Percentiles rank a stretch among this genome's conserved stretches.
Conservation (phyloP, 2,888 invertebrate species). For the Margaritifera margaritifera region DNA sequence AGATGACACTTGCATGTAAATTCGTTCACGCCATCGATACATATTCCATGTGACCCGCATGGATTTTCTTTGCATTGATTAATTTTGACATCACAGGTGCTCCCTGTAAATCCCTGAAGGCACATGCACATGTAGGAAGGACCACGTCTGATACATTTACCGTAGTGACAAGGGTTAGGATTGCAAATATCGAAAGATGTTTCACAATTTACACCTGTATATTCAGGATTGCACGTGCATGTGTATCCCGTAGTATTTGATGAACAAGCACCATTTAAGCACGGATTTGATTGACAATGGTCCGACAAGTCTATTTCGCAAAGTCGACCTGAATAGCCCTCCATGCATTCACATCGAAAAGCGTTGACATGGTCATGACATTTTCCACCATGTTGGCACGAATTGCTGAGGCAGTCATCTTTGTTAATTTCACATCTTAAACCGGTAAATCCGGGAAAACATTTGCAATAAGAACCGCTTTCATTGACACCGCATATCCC, state of each 20-base stretch:
- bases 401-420: neutral
- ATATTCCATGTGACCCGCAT: neutral
- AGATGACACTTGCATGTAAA: constrained; percentile 1
- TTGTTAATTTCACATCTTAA: neutral
- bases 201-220: neutral
- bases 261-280: too few species aligned
- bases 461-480: neutral
- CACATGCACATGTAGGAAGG: too few species aligned
- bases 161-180: too few species aligned
- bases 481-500: too few species aligned
- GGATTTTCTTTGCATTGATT: neutral
- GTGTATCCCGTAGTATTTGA: neutral
- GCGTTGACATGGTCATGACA: neutral
- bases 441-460: constrained; percentile 1
- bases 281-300: too few species aligned
- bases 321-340: too few species aligned
- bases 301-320: too few species aligned
- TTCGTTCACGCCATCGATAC: neutral
- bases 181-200: too few species aligned
- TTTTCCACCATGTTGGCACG: neutral
- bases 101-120: too few species aligned
- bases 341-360: too few species aligned
- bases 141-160: too few species aligned
- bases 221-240: neutral
- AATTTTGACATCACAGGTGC: neutral